These are phyloP conservation scores for Pholis gunnellus DNA, from an alignment of 2,113 vertebrate species.

Conservation along the genomic window DNA sequence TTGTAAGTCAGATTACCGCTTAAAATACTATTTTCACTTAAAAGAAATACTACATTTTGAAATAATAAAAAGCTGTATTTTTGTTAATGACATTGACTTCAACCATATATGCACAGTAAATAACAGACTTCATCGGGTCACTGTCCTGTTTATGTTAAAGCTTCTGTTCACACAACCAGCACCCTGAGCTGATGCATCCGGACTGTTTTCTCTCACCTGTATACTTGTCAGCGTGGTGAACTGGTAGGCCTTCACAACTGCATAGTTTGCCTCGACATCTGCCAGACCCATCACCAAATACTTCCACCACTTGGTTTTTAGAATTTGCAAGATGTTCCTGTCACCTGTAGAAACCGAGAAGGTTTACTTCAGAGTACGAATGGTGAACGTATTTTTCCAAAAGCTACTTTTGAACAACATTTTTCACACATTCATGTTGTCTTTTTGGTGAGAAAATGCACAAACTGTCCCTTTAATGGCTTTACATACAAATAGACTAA, in stretches of 20 bases:
- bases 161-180: neutral
- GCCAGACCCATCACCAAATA: conserved; percentile 92
- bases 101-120: neutral
- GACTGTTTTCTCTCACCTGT: conserved; percentile 85
- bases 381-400: neutral
- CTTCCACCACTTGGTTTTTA: conserved; percentile 95
- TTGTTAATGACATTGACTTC: neutral
- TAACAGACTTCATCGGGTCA: neutral
- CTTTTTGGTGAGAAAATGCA: neutral
- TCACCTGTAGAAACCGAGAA: conserved; percentile 76
- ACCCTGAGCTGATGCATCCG: too few relatives aligned
- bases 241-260: conserved; percentile 94
- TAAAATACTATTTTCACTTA: too few relatives aligned
- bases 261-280: conserved; percentile 96
- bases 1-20: neutral
- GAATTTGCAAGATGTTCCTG: conserved; percentile 85
- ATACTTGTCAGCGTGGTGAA: conserved; percentile 96
- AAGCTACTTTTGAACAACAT: neutral
- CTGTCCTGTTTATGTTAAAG: neutral
- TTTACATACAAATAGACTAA: neutral
- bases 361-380: neutral
- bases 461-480: neutral
- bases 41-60: too few relatives aligned
- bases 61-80: too few relatives aligned
- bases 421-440: neutral